Percentiles rank a stretch among this genome's conserved stretches.
Evolutionary conservation across 2,797 vertebrate species (phyloP).

Genomic region (Acipenser transmontanus): DNA sequence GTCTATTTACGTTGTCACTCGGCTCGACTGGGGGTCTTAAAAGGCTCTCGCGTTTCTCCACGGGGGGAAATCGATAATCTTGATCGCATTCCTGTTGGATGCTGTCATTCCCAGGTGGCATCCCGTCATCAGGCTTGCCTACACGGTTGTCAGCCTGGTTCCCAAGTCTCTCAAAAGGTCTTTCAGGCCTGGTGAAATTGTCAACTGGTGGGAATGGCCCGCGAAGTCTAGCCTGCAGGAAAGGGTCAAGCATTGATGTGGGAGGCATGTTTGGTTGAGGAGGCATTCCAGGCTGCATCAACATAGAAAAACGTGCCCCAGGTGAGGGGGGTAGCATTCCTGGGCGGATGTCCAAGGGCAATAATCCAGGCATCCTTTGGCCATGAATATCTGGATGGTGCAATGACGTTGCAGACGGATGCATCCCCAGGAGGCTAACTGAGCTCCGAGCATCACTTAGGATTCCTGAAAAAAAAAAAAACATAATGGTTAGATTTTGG

Average conservation of each 20-base stretch:
- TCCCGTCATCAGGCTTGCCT: slow-evolving; percentile 72
- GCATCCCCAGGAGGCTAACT: slow-evolving; percentile 77
- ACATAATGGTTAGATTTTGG: too few species aligned
- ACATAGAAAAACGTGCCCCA: slow-evolving; percentile 63
- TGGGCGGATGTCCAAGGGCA: slow-evolving; percentile 85
- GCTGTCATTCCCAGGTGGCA: slow-evolving; percentile 63
- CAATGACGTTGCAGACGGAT: slow-evolving; percentile 72
- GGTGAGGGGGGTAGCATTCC: slow-evolving; percentile 70
- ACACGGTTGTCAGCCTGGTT: slow-evolving; percentile 65
- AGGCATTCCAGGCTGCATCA: slow-evolving; percentile 79
- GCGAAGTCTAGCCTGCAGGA: slow-evolving; percentile 76
- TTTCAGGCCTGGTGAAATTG: slow-evolving; percentile 73
- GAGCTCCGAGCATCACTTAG: slow-evolving; percentile 68
- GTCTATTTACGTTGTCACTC: slow-evolving; percentile 67
- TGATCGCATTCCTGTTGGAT: slow-evolving; percentile 87
- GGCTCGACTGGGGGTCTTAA: slow-evolving; percentile 81
- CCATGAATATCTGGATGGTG: slow-evolving; percentile 70
- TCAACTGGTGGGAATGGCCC: slow-evolving; percentile 82
- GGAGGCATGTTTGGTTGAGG: slow-evolving; percentile 55
- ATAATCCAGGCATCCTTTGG: slow-evolving; percentile 81
- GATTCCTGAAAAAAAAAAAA: slow-evolving; percentile 47
- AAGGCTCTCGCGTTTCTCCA: slow-evolving; percentile 76
- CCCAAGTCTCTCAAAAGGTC: slow-evolving; percentile 58
- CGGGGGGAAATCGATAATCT: slow-evolving; percentile 94
- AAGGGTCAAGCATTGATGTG: slow-evolving; percentile 65